A percentile compares a stretch with the other conserved stretches of the same genome.
Evolutionary conservation across 2,888 invertebrate species (phyloP).

Genomic region (Anoncus sp.): DNA sequence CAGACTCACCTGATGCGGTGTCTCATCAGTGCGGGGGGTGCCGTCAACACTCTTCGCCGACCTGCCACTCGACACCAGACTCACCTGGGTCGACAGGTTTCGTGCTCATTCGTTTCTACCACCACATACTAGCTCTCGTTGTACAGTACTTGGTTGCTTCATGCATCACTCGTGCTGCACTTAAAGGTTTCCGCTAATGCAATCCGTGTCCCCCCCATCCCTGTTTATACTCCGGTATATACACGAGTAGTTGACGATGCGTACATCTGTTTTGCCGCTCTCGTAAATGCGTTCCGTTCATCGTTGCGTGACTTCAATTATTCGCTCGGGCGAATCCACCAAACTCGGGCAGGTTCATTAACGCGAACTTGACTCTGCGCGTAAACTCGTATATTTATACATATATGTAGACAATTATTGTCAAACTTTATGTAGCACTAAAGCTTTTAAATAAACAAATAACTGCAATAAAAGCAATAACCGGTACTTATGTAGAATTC

Average conservation of each 20-base stretch:
- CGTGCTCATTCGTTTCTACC: slow-evolving; percentile 53
- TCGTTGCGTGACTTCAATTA: slow-evolving; percentile 69
- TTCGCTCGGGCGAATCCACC: slow-evolving; percentile 66
- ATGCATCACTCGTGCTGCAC: slow-evolving; percentile 54
- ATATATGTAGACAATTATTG: background rate
- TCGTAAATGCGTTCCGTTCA: slow-evolving; percentile 58
- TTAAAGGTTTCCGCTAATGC: slow-evolving; percentile 47
- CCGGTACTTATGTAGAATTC: no score
- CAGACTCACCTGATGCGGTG: slow-evolving; percentile 51
- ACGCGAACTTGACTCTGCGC: slow-evolving; percentile 65
- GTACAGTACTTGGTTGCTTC: slow-evolving; percentile 26
- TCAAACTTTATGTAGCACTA: background rate
- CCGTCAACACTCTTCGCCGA: slow-evolving; percentile 46
- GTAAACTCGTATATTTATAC: slow-evolving; percentile 3
- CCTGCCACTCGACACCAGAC: slow-evolving; percentile 61
- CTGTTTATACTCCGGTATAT: slow-evolving; percentile 27
- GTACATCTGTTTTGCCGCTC: slow-evolving; percentile 55
- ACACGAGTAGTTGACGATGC: slow-evolving; percentile 34
- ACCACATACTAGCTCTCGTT: slow-evolving; percentile 16
- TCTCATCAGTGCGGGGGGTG: slow-evolving; percentile 52
- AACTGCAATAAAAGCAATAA: no score
- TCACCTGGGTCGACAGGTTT: slow-evolving; percentile 59
- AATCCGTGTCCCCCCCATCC: slow-evolving; percentile 10
- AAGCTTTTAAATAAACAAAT: background rate
- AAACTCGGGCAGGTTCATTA: slow-evolving; percentile 68